A percentile compares a stretch with the other conserved stretches of the same genome.
phyloP scores from a whole-genome alignment of 1,140 invertebrate genomes.

The Leptinotarsa lineolata region DNA sequence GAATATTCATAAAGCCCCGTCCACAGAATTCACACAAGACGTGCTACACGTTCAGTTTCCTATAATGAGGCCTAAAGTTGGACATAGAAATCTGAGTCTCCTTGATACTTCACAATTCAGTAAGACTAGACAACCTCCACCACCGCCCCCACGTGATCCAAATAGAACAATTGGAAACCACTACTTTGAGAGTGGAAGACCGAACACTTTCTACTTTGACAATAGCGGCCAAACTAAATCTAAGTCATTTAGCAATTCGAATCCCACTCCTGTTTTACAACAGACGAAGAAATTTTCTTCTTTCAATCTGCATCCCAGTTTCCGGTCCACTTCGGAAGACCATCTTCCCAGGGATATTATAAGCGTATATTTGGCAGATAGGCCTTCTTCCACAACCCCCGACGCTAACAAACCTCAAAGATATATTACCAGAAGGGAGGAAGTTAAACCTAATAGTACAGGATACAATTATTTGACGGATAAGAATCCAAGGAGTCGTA shows the following conservation, averaged over 20 bases:
- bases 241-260: conserved; percentile 32
- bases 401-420: conserved; percentile 53
- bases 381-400: conserved; percentile 63
- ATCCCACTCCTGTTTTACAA: conserved; percentile 4
- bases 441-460: conserved; percentile 35
- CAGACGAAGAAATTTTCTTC: conserved; percentile 38
- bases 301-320: conserved; percentile 43
- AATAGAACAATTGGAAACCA: conserved; percentile 61
- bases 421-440: conserved; percentile 34
- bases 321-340: conserved; percentile 62
- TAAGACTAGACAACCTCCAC: conserved; percentile 57
- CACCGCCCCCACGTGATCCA: conserved; percentile 73
- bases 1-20: conserved; percentile 49
- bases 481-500: conserved; percentile 67
- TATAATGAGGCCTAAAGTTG: conserved; percentile 44
- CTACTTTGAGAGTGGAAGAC: conserved; percentile 58
- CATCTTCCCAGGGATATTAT: conserved; percentile 54
- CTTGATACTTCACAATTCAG: conserved; percentile 40
- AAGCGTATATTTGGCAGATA: conserved; percentile 49
- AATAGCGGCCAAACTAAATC: conserved; percentile 27
- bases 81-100: conserved; percentile 47
- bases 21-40: conserved; percentile 38
- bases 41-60: conserved; percentile 49
- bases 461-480: conserved; percentile 69
- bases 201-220: conserved; percentile 62